Evolutionary conservation across 2,113 vertebrate species (phyloP), one percentile per base, ranked within the genome.

Genomic region (Gobiocypris rarus): DNA sequence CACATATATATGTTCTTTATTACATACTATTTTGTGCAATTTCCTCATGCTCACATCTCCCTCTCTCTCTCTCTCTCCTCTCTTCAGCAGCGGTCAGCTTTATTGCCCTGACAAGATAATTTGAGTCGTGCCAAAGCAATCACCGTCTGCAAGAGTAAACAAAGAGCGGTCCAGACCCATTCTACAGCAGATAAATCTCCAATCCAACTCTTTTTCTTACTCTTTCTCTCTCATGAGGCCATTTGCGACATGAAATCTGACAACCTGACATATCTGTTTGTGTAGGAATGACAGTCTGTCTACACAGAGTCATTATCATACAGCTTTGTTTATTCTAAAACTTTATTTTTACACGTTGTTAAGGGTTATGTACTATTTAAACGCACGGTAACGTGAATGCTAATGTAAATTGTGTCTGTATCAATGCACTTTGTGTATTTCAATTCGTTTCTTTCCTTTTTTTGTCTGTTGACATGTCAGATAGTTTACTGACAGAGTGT

Each of bases 31-130:
- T 13, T 38, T 38, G 38, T 58, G 31, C 38, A 24, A 79, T 61
- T 28, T 8, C 4, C 34, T 76, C 9, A 22, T 84, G 13, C 11
- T 56, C 59, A 17, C 19, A 74, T 63, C 31, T 84, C 52, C 24
- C 58, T 65, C n/a, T 48, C 45, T 67, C 38, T 74, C 10, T 71
- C 10, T 71, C 81, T 69, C 34, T 75, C 63, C 73, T 65, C 63
- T 5, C 75, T 45, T 75, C 81, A 83, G 80, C 81, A 80, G 52
- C 65, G 87, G 87, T 87, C 90, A 88, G 88, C 87, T 89, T 91
- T 91, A 92, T 92, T 91, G 92, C 88, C 89, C 89, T 94, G 94
- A 94, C 93, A 93, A 93, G 93, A 94, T 94, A 88, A 93, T 95
- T 94, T 91, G 90, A 92, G 93, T 90, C 88, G 87, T 89, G 91